A percentile compares a stretch with the other conserved stretches of the same genome.
These are phyloP conservation scores for Lathronympha strigana DNA, from an alignment of 2,888 invertebrate species.

Conservation along the genomic window DNA sequence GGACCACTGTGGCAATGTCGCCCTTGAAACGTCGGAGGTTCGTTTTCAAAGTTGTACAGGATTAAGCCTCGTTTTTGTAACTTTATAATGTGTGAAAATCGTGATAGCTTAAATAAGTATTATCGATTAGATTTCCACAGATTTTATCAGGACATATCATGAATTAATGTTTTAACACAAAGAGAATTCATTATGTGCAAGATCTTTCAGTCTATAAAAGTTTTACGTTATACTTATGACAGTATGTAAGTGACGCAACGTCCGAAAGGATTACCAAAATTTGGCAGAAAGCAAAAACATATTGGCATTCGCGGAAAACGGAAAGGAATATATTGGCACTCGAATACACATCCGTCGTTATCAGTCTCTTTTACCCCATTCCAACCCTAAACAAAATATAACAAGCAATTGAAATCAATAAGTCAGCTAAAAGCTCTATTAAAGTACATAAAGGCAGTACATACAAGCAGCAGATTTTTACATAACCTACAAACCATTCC, in stretches of 20 bases:
- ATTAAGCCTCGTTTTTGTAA: too few species aligned
- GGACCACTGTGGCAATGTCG: too few species aligned
- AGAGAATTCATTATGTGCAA: too few species aligned
- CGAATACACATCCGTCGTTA: slow-evolving; percentile 23
- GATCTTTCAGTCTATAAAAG: too few species aligned
- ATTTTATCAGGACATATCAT: too few species aligned
- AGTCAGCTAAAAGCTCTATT: slow-evolving; percentile 10
- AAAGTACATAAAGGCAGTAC: slow-evolving; percentile 8
- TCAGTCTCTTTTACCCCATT: slow-evolving; percentile 28
- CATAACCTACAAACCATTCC: neutral
- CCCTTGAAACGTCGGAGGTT: too few species aligned
- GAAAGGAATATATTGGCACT: slow-evolving; percentile 26
- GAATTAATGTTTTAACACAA: too few species aligned
- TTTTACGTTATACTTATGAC: neutral
- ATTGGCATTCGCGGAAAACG: slow-evolving; percentile 7
- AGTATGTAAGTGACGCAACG: neutral
- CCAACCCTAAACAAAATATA: slow-evolving; percentile 14
- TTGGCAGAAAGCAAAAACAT: slow-evolving; percentile 1
- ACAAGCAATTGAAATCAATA: slow-evolving; percentile 13
- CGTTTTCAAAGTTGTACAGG: too few species aligned
- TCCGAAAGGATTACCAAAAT: neutral
- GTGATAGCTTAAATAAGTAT: too few species aligned
- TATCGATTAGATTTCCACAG: too few species aligned
- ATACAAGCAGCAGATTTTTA: slow-evolving; percentile 1
- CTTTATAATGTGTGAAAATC: too few species aligned